Percentiles rank a stretch among this genome's conserved stretches.
Conservation (phyloP, 2,797 vertebrate genomes). For the Pseudochromis fuscus region DNA sequence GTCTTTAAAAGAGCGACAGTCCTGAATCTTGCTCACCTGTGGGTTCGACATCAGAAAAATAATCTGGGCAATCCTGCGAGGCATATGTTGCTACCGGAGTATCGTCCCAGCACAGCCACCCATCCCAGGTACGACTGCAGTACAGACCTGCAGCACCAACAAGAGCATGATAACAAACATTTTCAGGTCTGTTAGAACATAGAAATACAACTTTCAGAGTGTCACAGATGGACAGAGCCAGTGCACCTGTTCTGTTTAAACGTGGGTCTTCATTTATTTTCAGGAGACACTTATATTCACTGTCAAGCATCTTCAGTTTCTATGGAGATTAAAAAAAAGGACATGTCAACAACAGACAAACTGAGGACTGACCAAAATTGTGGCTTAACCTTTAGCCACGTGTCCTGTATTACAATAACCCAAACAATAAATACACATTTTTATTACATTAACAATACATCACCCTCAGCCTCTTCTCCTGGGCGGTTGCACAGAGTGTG, state of each 20-base stretch:
- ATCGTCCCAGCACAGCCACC: slow-evolving; percentile 96
- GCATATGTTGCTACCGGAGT: slow-evolving; percentile 85
- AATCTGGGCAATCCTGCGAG: slow-evolving; percentile 90
- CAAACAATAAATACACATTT: background rate
- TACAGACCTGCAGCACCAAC: slow-evolving; percentile 79
- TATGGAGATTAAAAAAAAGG: slow-evolving; percentile 17
- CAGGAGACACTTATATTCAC: slow-evolving; percentile 55
- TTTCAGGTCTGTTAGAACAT: too few relatives aligned
- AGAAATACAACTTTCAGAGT: too few relatives aligned
- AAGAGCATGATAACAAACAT: background rate
- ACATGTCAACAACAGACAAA: background rate
- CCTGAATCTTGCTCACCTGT: slow-evolving; percentile 80
- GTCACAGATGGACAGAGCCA: background rate
- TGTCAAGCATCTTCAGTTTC: slow-evolving; percentile 61
- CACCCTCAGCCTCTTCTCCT: slow-evolving; percentile 89
- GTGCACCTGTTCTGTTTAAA: slow-evolving; percentile 60
- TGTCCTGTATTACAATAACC: too few relatives aligned
- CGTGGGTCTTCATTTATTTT: slow-evolving; percentile 60
- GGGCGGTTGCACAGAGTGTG: slow-evolving; percentile 87
- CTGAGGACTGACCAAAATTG: background rate
- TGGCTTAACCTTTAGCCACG: background rate
- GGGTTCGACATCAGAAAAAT: slow-evolving; percentile 90
- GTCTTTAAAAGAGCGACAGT: background rate
- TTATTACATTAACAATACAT: background rate
- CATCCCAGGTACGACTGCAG: slow-evolving; percentile 94